These are phyloP conservation scores for Mallotus villosus DNA, from an alignment of 2,797 vertebrate genomes.

Conservation along the genomic window DNA sequence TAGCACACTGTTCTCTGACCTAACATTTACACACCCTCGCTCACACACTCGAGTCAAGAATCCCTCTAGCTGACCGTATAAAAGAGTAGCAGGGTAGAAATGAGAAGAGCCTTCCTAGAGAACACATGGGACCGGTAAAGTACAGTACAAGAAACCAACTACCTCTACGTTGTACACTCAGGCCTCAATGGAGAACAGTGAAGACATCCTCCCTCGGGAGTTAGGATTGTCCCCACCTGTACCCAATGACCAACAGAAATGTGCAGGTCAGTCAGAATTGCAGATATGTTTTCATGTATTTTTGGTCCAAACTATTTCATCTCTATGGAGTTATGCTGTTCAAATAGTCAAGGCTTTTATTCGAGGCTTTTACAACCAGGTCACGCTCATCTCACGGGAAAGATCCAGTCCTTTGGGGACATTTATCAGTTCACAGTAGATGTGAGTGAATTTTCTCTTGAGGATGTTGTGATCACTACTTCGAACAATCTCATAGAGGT, in stretches of 20 bases:
- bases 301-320: neutral
- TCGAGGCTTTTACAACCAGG: constrained; percentile 52
- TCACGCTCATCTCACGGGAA: constrained; percentile 64
- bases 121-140: constrained; percentile 6
- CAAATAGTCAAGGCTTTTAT: neutral
- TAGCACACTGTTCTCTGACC: constrained; percentile 36
- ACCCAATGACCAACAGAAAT: constrained; percentile 22
- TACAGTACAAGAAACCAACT: neutral
- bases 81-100: constrained; percentile 36
- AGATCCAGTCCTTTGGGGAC: constrained; percentile 80
- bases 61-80: constrained; percentile 45
- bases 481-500: constrained; percentile 90
- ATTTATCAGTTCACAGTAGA: constrained; percentile 86
- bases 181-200: constrained; percentile 48
- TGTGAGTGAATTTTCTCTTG: constrained; percentile 84
- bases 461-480: constrained; percentile 86
- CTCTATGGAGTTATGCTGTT: too few relatives aligned
- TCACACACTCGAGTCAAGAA: constrained; percentile 45
- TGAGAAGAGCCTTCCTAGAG: neutral
- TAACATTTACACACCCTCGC: constrained; percentile 47
- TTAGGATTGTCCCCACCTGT: constrained; percentile 33
- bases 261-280: constrained; percentile 50
- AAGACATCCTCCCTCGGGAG: constrained; percentile 30
- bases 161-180: constrained; percentile 2
- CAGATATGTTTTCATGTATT: neutral